Evolutionary conservation across 2,113 vertebrate genomes (phyloP), one percentile per base, ranked within the genome.

Genomic region (Melanotaenia duboulayi): DNA sequence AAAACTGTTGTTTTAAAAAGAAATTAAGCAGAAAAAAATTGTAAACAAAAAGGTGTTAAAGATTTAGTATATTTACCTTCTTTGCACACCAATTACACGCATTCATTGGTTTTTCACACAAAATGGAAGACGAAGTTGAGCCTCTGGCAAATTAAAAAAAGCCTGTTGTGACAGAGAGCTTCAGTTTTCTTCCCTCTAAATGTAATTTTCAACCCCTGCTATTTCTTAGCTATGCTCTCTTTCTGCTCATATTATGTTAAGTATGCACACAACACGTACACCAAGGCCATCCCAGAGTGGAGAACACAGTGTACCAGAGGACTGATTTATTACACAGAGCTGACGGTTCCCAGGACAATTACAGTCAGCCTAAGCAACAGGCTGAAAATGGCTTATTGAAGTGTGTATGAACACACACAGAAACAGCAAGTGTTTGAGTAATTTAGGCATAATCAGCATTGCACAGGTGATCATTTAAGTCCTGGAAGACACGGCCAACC

Each of bases 281-380:
- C 66, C 56, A 37, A 62, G 76, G 66, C 85, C 76, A 78, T 89
- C 82, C 82, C 83, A 78, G 66, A 75, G 72, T 52, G 64, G 54
- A 85, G 91, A 91, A 92, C 91, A 92, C 70, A 28, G 75, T 90
- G 90, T 91, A 92, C 90, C 83, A 82, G 77, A 81, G 72, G 78
- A 87, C 90, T 88, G 87, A 91, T 92, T 94, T 88, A 94, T 91
- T 91, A 77, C 87, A 84, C 88, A 70, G 84, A 64, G 85, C 87
- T 83, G 87, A 90, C 28, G 73, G 89, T 90, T 92, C 91, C 89
- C 87, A 87, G 88, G 89, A 93, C 90, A 92, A 93, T 91, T 92
- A 90, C 71, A 83, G 77, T 71, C 82, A 81, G 78, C 66, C 84
- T 74, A 55, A 90, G 87, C 78, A 87, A 90, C 79, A 87, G 88